These are phyloP conservation scores for Drosophila setosimentum DNA, from an alignment of 2,888 invertebrate genomes.

Conservation along the genomic window DNA sequence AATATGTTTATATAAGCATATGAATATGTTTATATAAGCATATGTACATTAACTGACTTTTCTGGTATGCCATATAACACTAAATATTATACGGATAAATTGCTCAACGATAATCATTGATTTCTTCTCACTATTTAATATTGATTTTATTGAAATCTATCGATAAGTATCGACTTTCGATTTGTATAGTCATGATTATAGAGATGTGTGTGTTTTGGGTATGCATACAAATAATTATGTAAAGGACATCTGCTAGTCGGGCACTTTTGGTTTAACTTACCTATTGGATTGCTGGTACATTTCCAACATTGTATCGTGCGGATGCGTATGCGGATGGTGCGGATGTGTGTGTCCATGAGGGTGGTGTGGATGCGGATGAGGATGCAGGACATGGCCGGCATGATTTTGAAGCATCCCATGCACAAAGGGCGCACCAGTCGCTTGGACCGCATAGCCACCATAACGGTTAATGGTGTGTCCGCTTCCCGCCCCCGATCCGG, in stretches of 20 bases:
- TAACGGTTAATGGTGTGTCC: slow-evolving; percentile 41
- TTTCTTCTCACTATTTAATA: neutral
- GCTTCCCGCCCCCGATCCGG: neutral
- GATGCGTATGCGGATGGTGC: slow-evolving; percentile 49
- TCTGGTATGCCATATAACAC: neutral
- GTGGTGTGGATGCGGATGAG: slow-evolving; percentile 52
- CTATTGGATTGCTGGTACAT: slow-evolving; percentile 84
- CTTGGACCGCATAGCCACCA: slow-evolving; percentile 37
- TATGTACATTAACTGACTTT: too few species aligned
- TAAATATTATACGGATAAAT: neutral
- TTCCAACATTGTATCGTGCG: slow-evolving; percentile 83
- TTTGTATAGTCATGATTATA: neutral
- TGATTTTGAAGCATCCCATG: slow-evolving; percentile 42
- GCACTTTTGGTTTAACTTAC: slow-evolving; percentile 64
- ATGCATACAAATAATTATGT: neutral
- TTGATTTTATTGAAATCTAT: neutral
- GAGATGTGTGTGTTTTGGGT: neutral
- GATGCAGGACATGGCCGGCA: slow-evolving; percentile 9
- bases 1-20: too few species aligned
- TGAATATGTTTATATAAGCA: too few species aligned
- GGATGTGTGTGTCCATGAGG: slow-evolving; percentile 47
- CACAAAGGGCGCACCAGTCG: slow-evolving; percentile 22
- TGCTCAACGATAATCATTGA: neutral
- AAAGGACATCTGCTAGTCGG: neutral
- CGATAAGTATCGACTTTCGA: slow-evolving; percentile 4